Base-by-base conservation (phyloP, 2,888 invertebrate species). In the Nomada lathburiana region DNA sequence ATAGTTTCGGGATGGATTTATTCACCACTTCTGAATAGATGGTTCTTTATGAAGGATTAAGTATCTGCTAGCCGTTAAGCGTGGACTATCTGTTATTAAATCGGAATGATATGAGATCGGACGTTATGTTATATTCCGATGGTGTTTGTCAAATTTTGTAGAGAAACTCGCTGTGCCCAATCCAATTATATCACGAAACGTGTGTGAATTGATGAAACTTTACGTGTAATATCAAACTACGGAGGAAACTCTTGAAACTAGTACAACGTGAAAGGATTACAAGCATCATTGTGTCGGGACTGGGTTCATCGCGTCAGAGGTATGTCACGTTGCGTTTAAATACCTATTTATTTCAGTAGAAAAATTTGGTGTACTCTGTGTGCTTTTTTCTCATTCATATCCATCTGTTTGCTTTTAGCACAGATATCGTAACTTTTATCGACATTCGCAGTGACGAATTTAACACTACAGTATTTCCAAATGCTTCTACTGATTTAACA, bases 211-310 rank as follows among this genome's bases (percentile, higher is more conserved):
- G 52, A 80, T 44, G 81, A 68, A 80, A 81, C 75, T 74, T 80
- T n/a, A 60, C 62, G 62, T 42, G 75, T 68, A 75, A 82, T 67
- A 44, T 26, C 18, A 44, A 67, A 71, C 29, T 81, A 47, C 65
- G 23, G 44, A 11, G 64, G 60, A 67, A 82, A 71, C 69, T 77
- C 62, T 10, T 13, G 47, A 82, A 60, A 67, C 75, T 59, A 71
- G 36, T 57, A 44, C 55, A n/a, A 52, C 57, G 59, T 62, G 75
- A 75, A 81, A 82, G 82, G 82, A 82, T 82, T 82, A 82, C 82
- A 75, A 57, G 82, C 75, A 75, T 75, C 82, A 52, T 36, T 71
- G 65, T 42, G 20, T n/a, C 16, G 11, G 23, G n/a, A n/a, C 65
- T n/a, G 5, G 42, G 44, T 57, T 70, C 63, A n/a, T 18, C 57